Conservation (phyloP, 2,888 invertebrate genomes). For the Tipula helvola region DNA sequence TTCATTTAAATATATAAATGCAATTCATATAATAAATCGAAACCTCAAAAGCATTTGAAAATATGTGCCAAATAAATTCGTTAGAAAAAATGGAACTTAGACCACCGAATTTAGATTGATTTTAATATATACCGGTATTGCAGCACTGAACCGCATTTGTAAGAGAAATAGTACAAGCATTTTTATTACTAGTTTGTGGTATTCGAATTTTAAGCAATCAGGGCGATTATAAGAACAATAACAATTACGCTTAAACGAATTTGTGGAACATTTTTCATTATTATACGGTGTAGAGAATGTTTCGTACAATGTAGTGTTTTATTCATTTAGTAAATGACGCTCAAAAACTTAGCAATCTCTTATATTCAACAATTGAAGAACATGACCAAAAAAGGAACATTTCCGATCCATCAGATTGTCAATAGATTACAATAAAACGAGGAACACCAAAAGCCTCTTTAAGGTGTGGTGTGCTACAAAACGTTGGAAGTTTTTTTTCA, state of each 20-base stretch:
- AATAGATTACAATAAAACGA: constrained; percentile 6
- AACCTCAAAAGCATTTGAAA: neutral
- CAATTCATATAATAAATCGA: too few relatives aligned
- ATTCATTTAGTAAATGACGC: constrained; percentile 13
- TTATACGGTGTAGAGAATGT: too few relatives aligned
- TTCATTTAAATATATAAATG: too few relatives aligned
- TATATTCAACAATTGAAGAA: neutral
- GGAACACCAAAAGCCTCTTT: neutral
- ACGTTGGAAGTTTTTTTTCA: too few relatives aligned
- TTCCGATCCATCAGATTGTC: neutral
- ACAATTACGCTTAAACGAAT: constrained; percentile 11
- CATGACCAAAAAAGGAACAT: neutral
- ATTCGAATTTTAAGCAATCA: neutral
- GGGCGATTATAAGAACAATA: neutral
- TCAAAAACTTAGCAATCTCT: neutral
- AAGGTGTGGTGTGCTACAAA: too few relatives aligned
- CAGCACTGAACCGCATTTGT: neutral
- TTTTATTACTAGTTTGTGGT: neutral
- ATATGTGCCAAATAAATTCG: neutral
- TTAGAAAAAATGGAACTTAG: neutral
- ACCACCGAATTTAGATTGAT: neutral
- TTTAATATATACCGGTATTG: neutral
- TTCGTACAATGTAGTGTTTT: constrained; percentile 16
- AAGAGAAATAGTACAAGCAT: neutral
- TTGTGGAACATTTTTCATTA: constrained; percentile 15